A percentile compares a stretch with the other conserved stretches of the same genome.
Conservation (phyloP, 1,140 invertebrate species). For the Heliconius hermathena region DNA sequence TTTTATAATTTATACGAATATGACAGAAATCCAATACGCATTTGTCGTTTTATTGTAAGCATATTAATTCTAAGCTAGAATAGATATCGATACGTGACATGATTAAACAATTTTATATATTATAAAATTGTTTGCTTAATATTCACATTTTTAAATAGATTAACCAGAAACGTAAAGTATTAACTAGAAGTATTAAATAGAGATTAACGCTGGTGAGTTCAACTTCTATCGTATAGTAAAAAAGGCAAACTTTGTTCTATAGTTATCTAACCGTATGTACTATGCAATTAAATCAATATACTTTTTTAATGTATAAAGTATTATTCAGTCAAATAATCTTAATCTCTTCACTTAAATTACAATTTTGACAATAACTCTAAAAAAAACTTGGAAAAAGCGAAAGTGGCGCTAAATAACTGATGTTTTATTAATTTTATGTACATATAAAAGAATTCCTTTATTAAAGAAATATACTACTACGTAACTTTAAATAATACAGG, state of each 20-base stretch:
- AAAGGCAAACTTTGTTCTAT: too few species aligned
- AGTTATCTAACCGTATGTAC: too few species aligned
- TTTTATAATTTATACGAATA: not conserved
- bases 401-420: not conserved
- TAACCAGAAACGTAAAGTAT: too few species aligned
- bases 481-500: not conserved
- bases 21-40: not conserved
- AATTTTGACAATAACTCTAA: too few species aligned
- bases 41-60: not conserved
- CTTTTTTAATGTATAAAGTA: too few species aligned
- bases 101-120: not conserved
- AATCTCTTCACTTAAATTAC: too few species aligned
- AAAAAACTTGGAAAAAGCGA: too few species aligned
- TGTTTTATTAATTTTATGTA: not conserved
- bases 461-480: not conserved
- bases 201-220: too few species aligned
- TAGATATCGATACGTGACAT: conserved; percentile 2
- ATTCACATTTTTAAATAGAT: not conserved
- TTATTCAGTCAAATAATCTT: too few species aligned
- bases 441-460: not conserved
- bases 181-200: too few species aligned
- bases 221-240: too few species aligned
- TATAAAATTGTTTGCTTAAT: not conserved
- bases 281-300: too few species aligned
- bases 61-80: not conserved